These are phyloP conservation scores for Hephaestus fuliginosus DNA, from an alignment of 2,797 vertebrate species.

Conservation along the genomic window DNA sequence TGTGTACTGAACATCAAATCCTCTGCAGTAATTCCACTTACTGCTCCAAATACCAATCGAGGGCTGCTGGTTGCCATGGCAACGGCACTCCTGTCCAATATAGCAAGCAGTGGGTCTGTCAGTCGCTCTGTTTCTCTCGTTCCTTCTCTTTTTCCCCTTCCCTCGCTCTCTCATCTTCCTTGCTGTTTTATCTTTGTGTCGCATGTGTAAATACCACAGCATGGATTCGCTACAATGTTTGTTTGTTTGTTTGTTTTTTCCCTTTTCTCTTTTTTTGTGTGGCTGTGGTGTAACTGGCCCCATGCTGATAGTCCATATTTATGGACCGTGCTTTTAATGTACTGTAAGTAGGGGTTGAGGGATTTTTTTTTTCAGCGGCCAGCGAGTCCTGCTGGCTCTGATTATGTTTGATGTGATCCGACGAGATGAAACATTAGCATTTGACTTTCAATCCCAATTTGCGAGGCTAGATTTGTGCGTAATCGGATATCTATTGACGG, in stretches of 20 bases:
- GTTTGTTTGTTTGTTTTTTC: neutral
- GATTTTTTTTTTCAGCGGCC: constrained; percentile 19
- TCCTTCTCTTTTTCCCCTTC: constrained; percentile 23
- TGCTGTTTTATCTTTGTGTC: constrained; percentile 46
- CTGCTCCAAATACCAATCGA: constrained; percentile 88
- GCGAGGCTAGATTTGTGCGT: constrained; percentile 39
- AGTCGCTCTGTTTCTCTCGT: constrained; percentile 56
- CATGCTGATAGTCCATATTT: constrained; percentile 46
- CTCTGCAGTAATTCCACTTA: constrained; percentile 86
- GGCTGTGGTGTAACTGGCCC: constrained; percentile 9
- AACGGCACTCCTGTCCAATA: constrained; percentile 88
- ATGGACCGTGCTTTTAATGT: constrained; percentile 42
- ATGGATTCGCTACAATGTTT: constrained; percentile 50
- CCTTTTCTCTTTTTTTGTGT: neutral
- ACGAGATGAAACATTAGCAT: constrained; percentile 58
- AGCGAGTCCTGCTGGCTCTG: constrained; percentile 37
- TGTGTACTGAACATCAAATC: constrained; percentile 87
- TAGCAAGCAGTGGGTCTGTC: constrained; percentile 77
- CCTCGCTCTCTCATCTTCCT: constrained; percentile 44
- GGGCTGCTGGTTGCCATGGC: constrained; percentile 85
- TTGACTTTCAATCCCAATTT: constrained; percentile 63
- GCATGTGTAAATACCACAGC: constrained; percentile 58
- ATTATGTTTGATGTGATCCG: constrained; percentile 52
- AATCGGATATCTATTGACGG: constrained; percentile 62
- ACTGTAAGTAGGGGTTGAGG: constrained; percentile 34